These are phyloP conservation scores for Brotula barbata DNA, from an alignment of 2,797 vertebrate species.

Conservation along the genomic window DNA sequence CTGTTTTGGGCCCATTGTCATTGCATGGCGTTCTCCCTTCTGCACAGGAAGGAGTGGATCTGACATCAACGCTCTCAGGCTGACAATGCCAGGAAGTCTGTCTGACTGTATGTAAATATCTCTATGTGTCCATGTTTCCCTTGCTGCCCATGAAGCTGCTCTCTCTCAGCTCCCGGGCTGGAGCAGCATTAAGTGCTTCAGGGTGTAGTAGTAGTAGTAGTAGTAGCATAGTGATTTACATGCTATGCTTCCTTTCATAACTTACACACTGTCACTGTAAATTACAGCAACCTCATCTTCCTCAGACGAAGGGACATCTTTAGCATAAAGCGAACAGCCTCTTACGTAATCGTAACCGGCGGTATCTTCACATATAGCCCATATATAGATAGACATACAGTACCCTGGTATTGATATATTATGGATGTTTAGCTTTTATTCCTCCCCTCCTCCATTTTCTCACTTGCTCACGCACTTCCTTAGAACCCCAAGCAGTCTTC, in stretches of 20 bases:
- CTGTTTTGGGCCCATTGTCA: slow-evolving; percentile 82
- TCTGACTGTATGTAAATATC: slow-evolving; percentile 84
- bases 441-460: slow-evolving; percentile 34
- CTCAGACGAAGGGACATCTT: slow-evolving; percentile 24
- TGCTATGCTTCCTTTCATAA: slow-evolving; percentile 56
- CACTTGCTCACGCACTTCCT: slow-evolving; percentile 65
- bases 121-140: slow-evolving; percentile 76
- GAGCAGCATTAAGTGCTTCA: slow-evolving; percentile 32
- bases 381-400: no score
- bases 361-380: no score
- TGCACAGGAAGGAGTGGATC: slow-evolving; percentile 85
- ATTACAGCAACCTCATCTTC: slow-evolving; percentile 50
- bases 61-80: slow-evolving; percentile 80
- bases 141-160: slow-evolving; percentile 60
- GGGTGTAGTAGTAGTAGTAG: slow-evolving; percentile 15
- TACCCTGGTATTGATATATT: no score
- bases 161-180: slow-evolving; percentile 25
- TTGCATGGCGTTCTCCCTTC: slow-evolving; percentile 75
- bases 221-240: slow-evolving; percentile 53
- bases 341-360: no score
- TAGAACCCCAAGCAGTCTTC: slow-evolving; percentile 71
- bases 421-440: no score
- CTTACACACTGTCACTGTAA: slow-evolving; percentile 49
- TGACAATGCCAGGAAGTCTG: slow-evolving; percentile 85
- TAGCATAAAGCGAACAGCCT: not conserved